Evolutionary conservation across 2,888 invertebrate species (phyloP), one percentile per base, ranked within the genome.

Genomic region (Gortyna flavago): DNA sequence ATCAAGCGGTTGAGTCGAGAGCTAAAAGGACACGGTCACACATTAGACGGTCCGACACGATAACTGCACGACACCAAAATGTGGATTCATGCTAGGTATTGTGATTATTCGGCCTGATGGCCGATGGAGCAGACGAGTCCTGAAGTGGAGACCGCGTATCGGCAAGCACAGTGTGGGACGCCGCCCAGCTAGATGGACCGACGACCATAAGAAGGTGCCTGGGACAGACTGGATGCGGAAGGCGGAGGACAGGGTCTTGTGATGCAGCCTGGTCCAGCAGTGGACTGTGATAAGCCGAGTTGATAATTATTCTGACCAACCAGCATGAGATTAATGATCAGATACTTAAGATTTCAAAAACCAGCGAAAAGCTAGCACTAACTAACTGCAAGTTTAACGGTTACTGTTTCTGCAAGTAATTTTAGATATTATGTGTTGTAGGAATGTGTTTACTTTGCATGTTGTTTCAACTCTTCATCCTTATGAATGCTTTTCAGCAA

Each of bases 31-130:
- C 41, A 2, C 11, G 8, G 16, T 7, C 18, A 51, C 18, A 1
- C 8, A 2, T 80, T 65, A 72, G 11, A 81, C 16, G n/a, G 2
- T 65, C n/a, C 81, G 65, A 51, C 65, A 65, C 73, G 81, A n/a
- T 35, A n/a, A n/a, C n/a, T n/a, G n/a, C n/a, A n/a, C n/a, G 59
- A 77, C 62, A 48, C n/a, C 13, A n/a, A 44, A 44, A 25, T 18
- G 6, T 7, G 0, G 7, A 1, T 44, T 0, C 18, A 62, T 16
- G 3, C 5, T 4, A 9, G 3, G 21, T 72, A 16, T 44, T 44
- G 4, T 44, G 16, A 44, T 16, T 44, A 16, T 44, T 16, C 44
- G 44, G 13, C 3, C 44, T 16, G 0, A 44, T 44, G 44, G 44
- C 44, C 44, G 16, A 16, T 16, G 44, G 44, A 44, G 44, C 44